Evolutionary conservation across 2,797 vertebrate genomes (phyloP).

Genomic region (Pseudochirops cupreus): DNA sequence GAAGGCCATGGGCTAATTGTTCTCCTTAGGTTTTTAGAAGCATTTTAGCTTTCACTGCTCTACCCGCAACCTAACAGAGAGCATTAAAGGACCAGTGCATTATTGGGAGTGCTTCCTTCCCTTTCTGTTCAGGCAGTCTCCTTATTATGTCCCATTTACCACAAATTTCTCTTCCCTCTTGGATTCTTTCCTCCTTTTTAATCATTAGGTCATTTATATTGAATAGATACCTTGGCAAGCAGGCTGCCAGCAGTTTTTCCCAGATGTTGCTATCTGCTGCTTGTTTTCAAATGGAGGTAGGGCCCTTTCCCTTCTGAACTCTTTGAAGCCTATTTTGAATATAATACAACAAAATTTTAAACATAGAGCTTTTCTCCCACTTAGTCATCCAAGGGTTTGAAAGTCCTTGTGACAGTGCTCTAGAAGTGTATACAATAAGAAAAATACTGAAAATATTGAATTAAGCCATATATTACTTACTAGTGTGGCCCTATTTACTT

Average conservation of each 20-base stretch:
- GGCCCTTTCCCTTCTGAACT: conserved; percentile 6
- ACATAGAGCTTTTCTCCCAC: neutral
- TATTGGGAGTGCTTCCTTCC: neutral
- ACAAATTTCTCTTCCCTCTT: conserved; percentile 8
- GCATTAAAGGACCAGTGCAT: neutral
- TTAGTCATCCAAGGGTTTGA: neutral
- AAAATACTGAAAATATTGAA: neutral
- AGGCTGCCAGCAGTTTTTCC: conserved; percentile 40
- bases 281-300: neutral
- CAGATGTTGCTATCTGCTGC: neutral
- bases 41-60: neutral
- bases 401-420: neutral
- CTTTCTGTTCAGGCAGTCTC: neutral
- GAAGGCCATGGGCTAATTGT: neutral
- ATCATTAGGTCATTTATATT: conserved; percentile 47
- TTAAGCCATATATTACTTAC: neutral
- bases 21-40: neutral
- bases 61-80: neutral
- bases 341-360: neutral
- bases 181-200: conserved; percentile 29
- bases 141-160: neutral
- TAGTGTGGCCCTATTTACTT: neutral
- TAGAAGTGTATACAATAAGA: neutral
- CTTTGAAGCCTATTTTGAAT: conserved; percentile 29
- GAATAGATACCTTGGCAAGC: conserved; percentile 56